Evolutionary conservation across 2,888 invertebrate genomes (phyloP).

Genomic region (Lasioglossum oenotherae): DNA sequence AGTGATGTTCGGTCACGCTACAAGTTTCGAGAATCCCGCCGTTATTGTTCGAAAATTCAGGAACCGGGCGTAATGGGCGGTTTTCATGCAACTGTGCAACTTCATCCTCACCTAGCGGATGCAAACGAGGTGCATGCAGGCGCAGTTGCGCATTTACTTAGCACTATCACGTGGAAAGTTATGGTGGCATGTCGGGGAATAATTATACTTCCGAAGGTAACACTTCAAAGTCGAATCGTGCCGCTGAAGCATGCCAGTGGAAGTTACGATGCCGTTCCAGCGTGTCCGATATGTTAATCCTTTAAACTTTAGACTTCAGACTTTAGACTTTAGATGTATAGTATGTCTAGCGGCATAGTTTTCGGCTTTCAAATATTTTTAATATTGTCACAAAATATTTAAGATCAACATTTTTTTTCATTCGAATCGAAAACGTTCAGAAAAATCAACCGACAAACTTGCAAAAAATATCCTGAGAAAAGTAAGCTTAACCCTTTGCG

Average conservation of each 20-base stretch:
- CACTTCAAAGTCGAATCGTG: neutral
- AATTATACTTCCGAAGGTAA: slow-evolving; percentile 31
- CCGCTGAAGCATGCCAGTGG: neutral
- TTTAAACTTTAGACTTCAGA: neutral
- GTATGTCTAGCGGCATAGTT: neutral
- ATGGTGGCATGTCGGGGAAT: slow-evolving; percentile 22
- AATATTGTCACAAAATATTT: neutral
- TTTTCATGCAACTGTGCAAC: neutral
- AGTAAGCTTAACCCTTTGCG: no score
- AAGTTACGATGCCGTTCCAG: neutral
- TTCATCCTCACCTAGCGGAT: neutral
- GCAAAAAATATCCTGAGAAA: no score
- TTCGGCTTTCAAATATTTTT: neutral
- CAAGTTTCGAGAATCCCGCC: neutral
- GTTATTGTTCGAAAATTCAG: slow-evolving; percentile 9
- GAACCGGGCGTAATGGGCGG: neutral
- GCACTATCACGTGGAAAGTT: slow-evolving; percentile 3
- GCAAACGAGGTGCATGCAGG: neutral
- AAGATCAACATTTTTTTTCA: neutral
- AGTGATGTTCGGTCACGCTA: neutral
- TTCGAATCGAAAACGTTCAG: neutral
- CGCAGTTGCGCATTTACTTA: slow-evolving; percentile 18
- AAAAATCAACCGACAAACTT: neutral
- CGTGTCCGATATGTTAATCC: neutral
- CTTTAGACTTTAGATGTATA: no score